These are phyloP conservation scores for Polymixis lichenea DNA, from an alignment of 2,888 invertebrate species.

Conservation along the genomic window DNA sequence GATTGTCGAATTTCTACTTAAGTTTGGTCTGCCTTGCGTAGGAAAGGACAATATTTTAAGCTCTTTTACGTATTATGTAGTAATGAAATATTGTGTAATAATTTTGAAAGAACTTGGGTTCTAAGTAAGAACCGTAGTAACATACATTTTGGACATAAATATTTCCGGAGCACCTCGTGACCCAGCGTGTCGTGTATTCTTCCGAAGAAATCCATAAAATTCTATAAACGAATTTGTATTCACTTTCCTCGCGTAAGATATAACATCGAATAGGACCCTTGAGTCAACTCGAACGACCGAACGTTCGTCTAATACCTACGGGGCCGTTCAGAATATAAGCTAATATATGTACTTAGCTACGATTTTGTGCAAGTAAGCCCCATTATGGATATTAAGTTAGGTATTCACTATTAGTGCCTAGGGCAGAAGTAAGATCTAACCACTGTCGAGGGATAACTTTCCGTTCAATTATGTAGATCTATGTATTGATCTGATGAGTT, in stretches of 20 bases:
- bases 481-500: background rate
- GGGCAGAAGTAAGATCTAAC: background rate
- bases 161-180: background rate
- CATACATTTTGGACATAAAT: constrained; percentile 10
- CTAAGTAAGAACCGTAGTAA: too few species aligned
- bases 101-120: background rate
- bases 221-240: constrained; percentile 55
- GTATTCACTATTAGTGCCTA: background rate
- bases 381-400: constrained; percentile 3
- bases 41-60: background rate
- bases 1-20: background rate
- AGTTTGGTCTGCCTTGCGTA: background rate
- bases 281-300: constrained; percentile 12
- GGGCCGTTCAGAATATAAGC: background rate
- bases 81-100: too few species aligned
- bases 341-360: constrained; percentile 4
- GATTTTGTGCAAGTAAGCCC: constrained; percentile 45
- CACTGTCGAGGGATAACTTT: constrained; percentile 10
- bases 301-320: background rate
- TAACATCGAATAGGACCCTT: constrained; percentile 35
- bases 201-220: constrained; percentile 36
- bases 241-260: constrained; percentile 22
- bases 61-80: background rate
- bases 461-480: background rate
- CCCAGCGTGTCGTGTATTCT: background rate